These are phyloP conservation scores for Siniperca chuatsi DNA, from an alignment of 2,113 vertebrate genomes.

Conservation along the genomic window DNA sequence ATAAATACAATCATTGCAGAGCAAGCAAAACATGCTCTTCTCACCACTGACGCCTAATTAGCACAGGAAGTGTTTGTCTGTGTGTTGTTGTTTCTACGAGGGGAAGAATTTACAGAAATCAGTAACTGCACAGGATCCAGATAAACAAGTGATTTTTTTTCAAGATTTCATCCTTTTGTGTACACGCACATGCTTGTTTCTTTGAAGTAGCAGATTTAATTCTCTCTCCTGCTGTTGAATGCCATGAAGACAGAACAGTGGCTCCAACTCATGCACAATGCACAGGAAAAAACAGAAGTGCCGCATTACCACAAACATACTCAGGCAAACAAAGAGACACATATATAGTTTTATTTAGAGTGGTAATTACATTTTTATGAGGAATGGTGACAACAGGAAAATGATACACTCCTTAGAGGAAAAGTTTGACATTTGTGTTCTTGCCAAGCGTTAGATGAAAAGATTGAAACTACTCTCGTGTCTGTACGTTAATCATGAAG, in stretches of 20 bases:
- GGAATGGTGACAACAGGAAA: neutral
- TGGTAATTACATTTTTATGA: neutral
- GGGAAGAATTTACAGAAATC: conserved; percentile 38
- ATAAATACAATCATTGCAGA: conserved; percentile 26
- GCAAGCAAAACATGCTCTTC: neutral
- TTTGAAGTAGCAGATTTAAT: neutral
- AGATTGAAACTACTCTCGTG: neutral
- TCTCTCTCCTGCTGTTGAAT: conserved; percentile 6
- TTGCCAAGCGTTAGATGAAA: neutral
- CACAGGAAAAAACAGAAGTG: conserved; percentile 23
- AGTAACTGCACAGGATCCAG: conserved; percentile 9
- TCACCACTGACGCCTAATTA: conserved; percentile 49
- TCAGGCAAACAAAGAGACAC: neutral
- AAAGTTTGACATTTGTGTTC: neutral
- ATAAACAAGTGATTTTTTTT: conserved; percentile 14
- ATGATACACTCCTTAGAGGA: neutral
- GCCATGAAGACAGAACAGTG: neutral
- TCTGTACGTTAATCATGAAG: neutral
- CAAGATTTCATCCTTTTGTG: neutral
- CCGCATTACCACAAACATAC: conserved; percentile 2
- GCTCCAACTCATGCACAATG: neutral
- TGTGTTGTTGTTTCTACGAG: conserved; percentile 20
- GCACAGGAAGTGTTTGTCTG: conserved; percentile 6
- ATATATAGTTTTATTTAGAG: neutral
- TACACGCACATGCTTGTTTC: neutral